These are phyloP conservation scores for Anoncus sp. DNA, from an alignment of 2,888 invertebrate species.

Conservation along the genomic window DNA sequence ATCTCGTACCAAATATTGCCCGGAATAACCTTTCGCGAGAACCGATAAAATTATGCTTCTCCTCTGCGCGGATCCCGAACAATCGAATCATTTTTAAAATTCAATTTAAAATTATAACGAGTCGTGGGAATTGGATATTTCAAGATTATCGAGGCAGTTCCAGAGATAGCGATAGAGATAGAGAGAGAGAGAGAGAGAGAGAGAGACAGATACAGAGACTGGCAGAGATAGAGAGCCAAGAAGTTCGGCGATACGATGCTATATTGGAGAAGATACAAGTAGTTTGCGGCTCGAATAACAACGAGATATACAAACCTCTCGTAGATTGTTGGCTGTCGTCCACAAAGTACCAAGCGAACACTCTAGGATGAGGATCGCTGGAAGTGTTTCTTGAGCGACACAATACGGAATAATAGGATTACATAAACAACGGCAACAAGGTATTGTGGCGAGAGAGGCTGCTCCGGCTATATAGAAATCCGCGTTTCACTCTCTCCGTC, in stretches of 20 bases:
- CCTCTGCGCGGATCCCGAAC: neutral
- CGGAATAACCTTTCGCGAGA: constrained; percentile 16
- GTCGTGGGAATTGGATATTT: constrained; percentile 6
- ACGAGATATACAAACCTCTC: constrained; percentile 18
- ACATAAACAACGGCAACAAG: constrained; percentile 83
- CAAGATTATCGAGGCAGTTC: neutral
- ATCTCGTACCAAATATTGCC: constrained; percentile 4
- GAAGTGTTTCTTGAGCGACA: constrained; percentile 78
- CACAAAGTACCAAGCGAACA: constrained; percentile 47
- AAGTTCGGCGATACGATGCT: neutral
- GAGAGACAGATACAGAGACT: neutral
- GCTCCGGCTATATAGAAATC: constrained; percentile 44
- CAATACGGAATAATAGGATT: constrained; percentile 82
- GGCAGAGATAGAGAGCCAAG: neutral
- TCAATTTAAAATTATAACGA: constrained; percentile 13
- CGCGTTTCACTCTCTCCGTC: constrained; percentile 16
- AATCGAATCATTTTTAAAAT: constrained; percentile 7
- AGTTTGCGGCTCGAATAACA: constrained; percentile 30
- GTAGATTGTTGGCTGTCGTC: constrained; percentile 49
- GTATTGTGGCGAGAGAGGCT: constrained; percentile 77
- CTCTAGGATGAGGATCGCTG: constrained; percentile 78
- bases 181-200: neutral
- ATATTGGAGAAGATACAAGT: constrained; percentile 18
- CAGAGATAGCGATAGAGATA: neutral
- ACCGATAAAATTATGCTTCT: constrained; percentile 26